Base-by-base conservation (phyloP, 2,113 vertebrate species). In the Poeciliopsis occidentalis region DNA sequence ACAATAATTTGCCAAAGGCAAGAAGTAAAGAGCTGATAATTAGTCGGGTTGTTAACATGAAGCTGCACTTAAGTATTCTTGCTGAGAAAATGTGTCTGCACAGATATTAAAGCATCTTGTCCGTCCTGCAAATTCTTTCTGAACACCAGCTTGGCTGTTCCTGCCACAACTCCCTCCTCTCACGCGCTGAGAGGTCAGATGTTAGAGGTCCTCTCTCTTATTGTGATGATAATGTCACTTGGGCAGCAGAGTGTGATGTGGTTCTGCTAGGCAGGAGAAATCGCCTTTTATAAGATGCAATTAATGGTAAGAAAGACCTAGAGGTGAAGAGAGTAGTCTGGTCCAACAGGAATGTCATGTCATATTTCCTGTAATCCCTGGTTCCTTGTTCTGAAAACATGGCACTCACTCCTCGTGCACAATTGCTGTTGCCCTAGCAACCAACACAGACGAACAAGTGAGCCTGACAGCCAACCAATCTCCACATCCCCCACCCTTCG, bases 161-260 rank as follows among this genome's bases (percentile, higher is more conserved):
- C 85, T 80, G 71, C 8, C n/a, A 68, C 76, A 60, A 72, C 81
- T 83, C 79, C 83, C 88, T 82, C 83, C 89, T 77, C 71, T 89
- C 83, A 82, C 34, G 71, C 71, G 87, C 90, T 89, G 87, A 90
- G 89, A 93, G 94, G 94, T 94, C 93, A 94, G 70, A 93, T 91
- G 93, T 93, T 93, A 95, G 85, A 94, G 93, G 93, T 93, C 92
- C 90, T 87, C 88, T 79, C 82, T 92, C 91, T 93, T 90, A 95
- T 95, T 95, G 94, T 95, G 84, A 95, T 95, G 94, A 95, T 95
- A 95, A 95, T 95, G 93, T 94, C 92, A 92, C 83, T 84, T 85
- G 87, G 91, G 87, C 91, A 87, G 81, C 86, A 80, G 88, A 70
- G 91, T 67, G 80, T 62, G 72, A 77, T 81, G 81, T 69, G 83